phyloP scores from a whole-genome alignment of 2,797 vertebrate genomes.

The Falco novaeseelandiae region DNA sequence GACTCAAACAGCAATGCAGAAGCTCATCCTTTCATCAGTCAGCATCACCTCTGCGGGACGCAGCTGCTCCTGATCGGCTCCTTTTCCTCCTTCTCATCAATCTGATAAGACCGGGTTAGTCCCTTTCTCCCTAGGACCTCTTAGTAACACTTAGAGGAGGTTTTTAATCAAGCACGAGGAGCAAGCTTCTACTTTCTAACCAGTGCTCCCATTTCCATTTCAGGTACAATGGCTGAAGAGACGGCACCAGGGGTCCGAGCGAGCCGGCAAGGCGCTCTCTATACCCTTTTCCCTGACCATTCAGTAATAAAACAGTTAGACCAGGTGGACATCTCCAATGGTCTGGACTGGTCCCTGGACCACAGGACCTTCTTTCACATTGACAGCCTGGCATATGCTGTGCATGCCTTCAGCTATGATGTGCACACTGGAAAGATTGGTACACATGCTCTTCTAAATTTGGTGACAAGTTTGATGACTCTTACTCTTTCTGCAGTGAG shows the following conservation, averaged over 20 bases:
- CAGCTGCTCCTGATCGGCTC: not conserved
- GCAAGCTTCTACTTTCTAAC: not conserved
- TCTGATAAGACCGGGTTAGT: not conserved
- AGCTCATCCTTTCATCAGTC: rapidly evolving
- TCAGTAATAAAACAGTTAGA: constrained; percentile 80
- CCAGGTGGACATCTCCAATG: constrained; percentile 87
- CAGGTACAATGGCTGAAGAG: constrained; percentile 87
- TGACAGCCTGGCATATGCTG: constrained; percentile 81
- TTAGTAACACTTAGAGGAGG: not conserved
- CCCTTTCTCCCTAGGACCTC: not conserved
- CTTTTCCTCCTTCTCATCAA: not conserved
- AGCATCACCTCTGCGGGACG: rapidly evolving
- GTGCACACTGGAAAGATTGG: constrained; percentile 77
- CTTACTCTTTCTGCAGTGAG: not conserved
- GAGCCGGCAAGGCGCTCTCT: constrained; percentile 82
- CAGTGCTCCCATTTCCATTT: not conserved
- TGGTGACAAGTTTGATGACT: not conserved
- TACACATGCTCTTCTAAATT: constrained; percentile 41
- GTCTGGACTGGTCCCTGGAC: constrained; percentile 89
- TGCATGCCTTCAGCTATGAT: constrained; percentile 89
- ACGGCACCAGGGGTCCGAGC: constrained; percentile 69
- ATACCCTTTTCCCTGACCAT: constrained; percentile 78
- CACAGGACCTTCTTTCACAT: constrained; percentile 86
- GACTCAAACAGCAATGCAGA: not conserved
- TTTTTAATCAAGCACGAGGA: not conserved